phyloP scores from a whole-genome alignment of 2,797 vertebrate species.

The Fratercula arctica region DNA sequence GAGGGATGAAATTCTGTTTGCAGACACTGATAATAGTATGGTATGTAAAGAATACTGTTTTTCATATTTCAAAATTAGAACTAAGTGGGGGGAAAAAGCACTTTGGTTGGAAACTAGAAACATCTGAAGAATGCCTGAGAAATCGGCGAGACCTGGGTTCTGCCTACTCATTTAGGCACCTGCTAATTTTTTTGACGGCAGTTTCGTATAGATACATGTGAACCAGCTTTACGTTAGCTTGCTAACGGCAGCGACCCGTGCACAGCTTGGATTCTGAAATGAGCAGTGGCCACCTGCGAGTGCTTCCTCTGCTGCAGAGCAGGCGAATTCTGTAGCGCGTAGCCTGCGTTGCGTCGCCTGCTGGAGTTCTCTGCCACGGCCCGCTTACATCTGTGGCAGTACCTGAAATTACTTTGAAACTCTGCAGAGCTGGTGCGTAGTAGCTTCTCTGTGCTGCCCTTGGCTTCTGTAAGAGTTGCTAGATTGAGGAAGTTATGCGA shows the following conservation, averaged over 20 bases:
- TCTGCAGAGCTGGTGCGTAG: background rate
- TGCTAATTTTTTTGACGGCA: background rate
- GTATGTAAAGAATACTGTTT: background rate
- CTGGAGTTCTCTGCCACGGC: background rate
- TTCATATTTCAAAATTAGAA: background rate
- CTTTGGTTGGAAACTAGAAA: background rate
- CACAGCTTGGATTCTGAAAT: background rate
- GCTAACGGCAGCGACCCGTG: accelerated
- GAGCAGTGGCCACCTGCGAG: background rate
- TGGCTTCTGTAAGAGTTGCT: background rate
- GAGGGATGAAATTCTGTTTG: background rate
- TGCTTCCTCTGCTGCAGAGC: accelerated
- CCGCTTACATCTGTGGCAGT: background rate
- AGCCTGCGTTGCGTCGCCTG: background rate
- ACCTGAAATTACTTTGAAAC: background rate
- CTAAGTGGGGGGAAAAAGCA: background rate
- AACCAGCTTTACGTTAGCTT: background rate
- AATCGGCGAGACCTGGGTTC: accelerated
- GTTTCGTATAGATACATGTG: background rate
- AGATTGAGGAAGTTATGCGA: background rate
- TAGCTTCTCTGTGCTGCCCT: background rate
- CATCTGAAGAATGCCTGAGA: background rate
- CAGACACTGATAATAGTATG: background rate
- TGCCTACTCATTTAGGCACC: background rate
- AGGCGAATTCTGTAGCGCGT: background rate